Evolutionary conservation across 2,888 invertebrate species (phyloP), one percentile per base, ranked within the genome.

Genomic region (Sesia apiformis): DNA sequence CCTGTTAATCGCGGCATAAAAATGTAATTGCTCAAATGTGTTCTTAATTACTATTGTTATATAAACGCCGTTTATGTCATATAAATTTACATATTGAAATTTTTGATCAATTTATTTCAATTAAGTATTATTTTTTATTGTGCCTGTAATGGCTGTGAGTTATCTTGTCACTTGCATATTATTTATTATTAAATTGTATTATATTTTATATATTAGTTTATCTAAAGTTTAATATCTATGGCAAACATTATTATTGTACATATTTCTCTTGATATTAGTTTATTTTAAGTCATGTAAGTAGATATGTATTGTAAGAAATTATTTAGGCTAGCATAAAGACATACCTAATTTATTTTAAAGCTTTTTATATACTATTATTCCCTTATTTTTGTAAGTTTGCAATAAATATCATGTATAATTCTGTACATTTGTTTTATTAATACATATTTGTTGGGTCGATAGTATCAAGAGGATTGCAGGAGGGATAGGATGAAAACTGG

Each of bases 21-120:
- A 78, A 64, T 62, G 58, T 72, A 72, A 74, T 72, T 80, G 84
- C 82, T 81, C 81, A 83, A 79, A 55, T 8, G 23, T 23, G 23
- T 23, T 1, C 23, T 23, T 23, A 23, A 23, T 23, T 23, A 23
- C 23, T 23, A 23, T 23, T 23, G 23, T 23, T 23, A 23, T 23
- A 23, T 2, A 23, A 23, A 23, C 23, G 23, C 23, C 23, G 23
- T 23, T 23, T 23, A 23, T 23, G 23, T 23, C 23, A 23, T 23
- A 23, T 23, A 23, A 23, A 23, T 23, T 23, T 23, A 23, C 2
- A 23, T 23, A 23, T 23, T 23, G 23, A 23, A 23, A 23, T 23
- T 23, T 1, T 23, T 23, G 2, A 23, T 23, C 23, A 23, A 23
- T 23, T 23, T 23, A 23, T 23, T 23, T 23, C 23, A 23, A 23